phyloP scores from a whole-genome alignment of 1,140 invertebrate species.

The Aphidius ervi region DNA sequence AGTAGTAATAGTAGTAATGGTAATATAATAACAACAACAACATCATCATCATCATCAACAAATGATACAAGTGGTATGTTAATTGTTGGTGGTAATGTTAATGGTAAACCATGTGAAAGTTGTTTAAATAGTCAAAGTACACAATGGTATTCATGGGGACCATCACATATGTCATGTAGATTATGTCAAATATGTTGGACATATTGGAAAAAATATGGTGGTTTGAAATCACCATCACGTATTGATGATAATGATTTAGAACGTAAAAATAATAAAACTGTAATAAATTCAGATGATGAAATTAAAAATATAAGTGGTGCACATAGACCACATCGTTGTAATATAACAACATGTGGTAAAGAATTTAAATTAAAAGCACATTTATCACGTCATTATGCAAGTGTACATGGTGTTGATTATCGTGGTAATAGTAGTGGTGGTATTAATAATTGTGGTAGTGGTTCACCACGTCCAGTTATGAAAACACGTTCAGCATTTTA shows the following conservation, averaged over 20 bases:
- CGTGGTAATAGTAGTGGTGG: slow-evolving; percentile 35
- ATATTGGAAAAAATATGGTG: slow-evolving; percentile 99
- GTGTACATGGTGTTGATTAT: slow-evolving; percentile 76
- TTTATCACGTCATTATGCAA: slow-evolving; percentile 86
- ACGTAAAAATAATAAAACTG: slow-evolving; percentile 42
- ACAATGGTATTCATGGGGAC: slow-evolving; percentile 97
- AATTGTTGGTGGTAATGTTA: slow-evolving; percentile 40
- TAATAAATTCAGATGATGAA: slow-evolving; percentile 44
- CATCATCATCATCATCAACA: slow-evolving; percentile 22
- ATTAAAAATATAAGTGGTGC: slow-evolving; percentile 57
- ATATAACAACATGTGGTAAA: slow-evolving; percentile 84
- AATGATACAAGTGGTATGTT: slow-evolving; percentile 54
- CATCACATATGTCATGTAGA: slow-evolving; percentile 82
- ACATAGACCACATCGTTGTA: slow-evolving; percentile 82
- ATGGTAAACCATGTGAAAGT: slow-evolving; percentile 74
- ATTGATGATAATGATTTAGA: slow-evolving; percentile 56
- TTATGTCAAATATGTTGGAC: slow-evolving; percentile 92
- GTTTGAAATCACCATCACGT: slow-evolving; percentile 71
- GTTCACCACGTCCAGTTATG: slow-evolving; percentile 88
- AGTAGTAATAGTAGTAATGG: too few relatives aligned
- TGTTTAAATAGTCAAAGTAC: slow-evolving; percentile 65
- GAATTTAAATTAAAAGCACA: slow-evolving; percentile 92
- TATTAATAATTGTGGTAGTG: slow-evolving; percentile 41
- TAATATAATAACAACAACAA: too few relatives aligned
- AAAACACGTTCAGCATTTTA: slow-evolving; percentile 96